Base-by-base conservation (phyloP, 2,888 invertebrate genomes). In the Cremastobaeus sp. region DNA sequence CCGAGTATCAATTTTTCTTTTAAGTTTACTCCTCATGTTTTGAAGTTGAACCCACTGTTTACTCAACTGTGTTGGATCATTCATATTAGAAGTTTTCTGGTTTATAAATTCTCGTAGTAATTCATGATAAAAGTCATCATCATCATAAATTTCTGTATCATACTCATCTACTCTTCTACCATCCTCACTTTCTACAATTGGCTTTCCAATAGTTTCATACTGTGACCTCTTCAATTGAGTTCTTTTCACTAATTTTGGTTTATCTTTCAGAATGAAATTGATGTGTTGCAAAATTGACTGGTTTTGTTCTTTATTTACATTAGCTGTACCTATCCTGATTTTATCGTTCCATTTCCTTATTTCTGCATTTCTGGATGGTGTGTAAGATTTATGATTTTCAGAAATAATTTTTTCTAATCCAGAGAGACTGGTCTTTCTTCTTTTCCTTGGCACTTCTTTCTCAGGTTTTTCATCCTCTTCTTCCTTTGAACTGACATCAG, bases 41-140 rank as follows among this genome's bases (percentile, higher is more conserved):
- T 98, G 98, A 69, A 99, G 89, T 71, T 97, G 94, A 74, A 96
- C 92, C 94, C 96, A 97, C 82, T 97, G 96, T 77, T 95, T 92
- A 84, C 95, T 94, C 37, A 97, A 90, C 79, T 95, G 95, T 5
- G 94, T 90, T 0, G 96, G 95, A 89, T 96, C 96, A 0, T 93
- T 93, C 6, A 95, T 91, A 81, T 93, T 93, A 1, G 93, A 92
- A 0, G 96, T 93, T 88, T 97, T 97, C 76, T 93, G 93, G 86
- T 98, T 97, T 75, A 99, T 97, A 32, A 99, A 89, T 86, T 98
- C 97, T 74, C 96, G 90, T 37, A 99, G 89, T 57, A 98, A 89
- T 82, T 97, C 96, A 87, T 98, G 97, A 88, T 99, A 99, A 87
- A 99, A 99, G 85, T 99, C 99, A 81, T 95, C 95, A 84, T 99